Evolutionary conservation across 1,140 invertebrate genomes (phyloP).

Genomic region (Arion vulgaris): DNA sequence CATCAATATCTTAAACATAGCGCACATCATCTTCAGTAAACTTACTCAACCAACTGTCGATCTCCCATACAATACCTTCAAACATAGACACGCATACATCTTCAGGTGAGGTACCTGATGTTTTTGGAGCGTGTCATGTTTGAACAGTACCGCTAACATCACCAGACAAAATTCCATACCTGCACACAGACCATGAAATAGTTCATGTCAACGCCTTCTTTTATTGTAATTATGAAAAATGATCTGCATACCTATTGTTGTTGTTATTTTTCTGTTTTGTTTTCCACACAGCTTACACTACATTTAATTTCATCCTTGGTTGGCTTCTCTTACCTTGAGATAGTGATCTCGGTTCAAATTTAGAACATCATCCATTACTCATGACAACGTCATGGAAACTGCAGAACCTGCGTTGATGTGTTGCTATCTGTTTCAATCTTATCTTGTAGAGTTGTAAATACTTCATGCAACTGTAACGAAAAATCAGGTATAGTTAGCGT

Average conservation of each 20-base stretch:
- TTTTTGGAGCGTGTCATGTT: not conserved
- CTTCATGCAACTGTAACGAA: too few relatives aligned
- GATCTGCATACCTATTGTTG: not conserved
- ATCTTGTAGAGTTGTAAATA: too few relatives aligned
- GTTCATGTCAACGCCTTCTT: not conserved
- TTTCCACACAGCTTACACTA: not conserved
- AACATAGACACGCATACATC: too few relatives aligned
- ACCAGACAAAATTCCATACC: not conserved
- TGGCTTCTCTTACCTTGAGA: not conserved
- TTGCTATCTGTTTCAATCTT: too few relatives aligned
- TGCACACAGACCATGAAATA: not conserved
- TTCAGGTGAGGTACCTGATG: too few relatives aligned
- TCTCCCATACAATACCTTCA: too few relatives aligned
- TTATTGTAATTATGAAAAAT: not conserved
- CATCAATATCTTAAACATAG: too few relatives aligned
- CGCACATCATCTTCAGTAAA: too few relatives aligned
- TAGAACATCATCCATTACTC: not conserved
- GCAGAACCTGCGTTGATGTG: too few relatives aligned
- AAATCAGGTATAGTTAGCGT: too few relatives aligned
- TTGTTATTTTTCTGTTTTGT: not conserved
- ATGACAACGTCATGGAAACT: not conserved
- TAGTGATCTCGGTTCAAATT: not conserved
- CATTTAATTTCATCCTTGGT: not conserved
- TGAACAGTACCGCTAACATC: not conserved
- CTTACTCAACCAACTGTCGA: too few relatives aligned